phyloP scores from a whole-genome alignment of 1,140 invertebrate genomes.

The Megalopta genalis region DNA sequence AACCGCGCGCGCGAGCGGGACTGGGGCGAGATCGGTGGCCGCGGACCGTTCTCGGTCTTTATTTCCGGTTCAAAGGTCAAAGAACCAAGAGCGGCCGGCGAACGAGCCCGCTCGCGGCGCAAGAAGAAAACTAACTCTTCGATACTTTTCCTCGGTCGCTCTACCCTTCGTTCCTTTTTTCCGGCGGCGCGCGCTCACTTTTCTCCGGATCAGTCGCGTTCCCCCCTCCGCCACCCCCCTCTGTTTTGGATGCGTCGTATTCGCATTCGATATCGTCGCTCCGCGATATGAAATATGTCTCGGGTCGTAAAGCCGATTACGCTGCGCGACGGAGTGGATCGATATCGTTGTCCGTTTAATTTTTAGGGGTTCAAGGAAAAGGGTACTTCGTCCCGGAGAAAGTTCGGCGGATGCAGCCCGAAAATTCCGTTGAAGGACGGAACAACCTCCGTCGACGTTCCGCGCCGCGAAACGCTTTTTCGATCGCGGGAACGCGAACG shows the following conservation, averaged over 20 bases:
- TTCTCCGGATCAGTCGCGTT: neutral
- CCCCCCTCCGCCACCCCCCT: neutral
- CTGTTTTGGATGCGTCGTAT: too few relatives aligned
- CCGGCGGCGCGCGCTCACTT: neutral
- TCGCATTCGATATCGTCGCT: too few relatives aligned
- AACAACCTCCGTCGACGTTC: neutral
- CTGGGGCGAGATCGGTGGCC: neutral
- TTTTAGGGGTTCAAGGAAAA: too few relatives aligned
- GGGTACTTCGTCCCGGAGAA: too few relatives aligned
- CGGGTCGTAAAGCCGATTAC: too few relatives aligned
- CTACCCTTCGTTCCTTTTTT: neutral
- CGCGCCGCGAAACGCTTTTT: neutral
- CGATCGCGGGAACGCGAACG: neutral
- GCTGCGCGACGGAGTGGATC: too few relatives aligned
- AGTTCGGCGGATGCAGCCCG: too few relatives aligned
- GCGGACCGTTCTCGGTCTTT: conserved; percentile 22
- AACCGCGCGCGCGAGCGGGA: neutral
- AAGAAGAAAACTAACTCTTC: neutral
- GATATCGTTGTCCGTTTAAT: too few relatives aligned
- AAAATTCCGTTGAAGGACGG: too few relatives aligned
- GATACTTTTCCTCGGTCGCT: too few relatives aligned
- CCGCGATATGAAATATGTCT: too few relatives aligned
- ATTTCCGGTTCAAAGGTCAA: conserved; percentile 53
- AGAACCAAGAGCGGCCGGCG: neutral
- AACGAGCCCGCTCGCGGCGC: neutral